These are phyloP conservation scores for Onychostoma macrolepis DNA, from an alignment of 2,113 vertebrate species.

Conservation along the genomic window DNA sequence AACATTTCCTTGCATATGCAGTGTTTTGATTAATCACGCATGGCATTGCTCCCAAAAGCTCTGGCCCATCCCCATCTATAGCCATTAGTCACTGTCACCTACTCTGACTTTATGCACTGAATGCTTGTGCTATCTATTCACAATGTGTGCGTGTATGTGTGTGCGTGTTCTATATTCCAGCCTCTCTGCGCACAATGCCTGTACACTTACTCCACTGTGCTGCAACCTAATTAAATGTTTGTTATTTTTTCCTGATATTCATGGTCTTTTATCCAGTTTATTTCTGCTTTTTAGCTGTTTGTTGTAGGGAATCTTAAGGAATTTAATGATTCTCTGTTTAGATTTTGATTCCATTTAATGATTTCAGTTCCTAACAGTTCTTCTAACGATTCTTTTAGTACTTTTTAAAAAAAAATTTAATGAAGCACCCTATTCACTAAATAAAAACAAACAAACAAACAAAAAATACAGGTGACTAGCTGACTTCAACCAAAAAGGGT, in stretches of 20 bases:
- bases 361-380: neutral
- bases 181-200: neutral
- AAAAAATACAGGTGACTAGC: neutral
- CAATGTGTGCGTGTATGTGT: slow-evolving; percentile 17
- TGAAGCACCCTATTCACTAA: neutral
- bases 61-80: slow-evolving; percentile 56
- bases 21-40: slow-evolving; percentile 61
- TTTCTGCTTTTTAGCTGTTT: neutral
- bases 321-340: neutral
- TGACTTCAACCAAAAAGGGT: neutral
- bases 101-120: slow-evolving; percentile 57
- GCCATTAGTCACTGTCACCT: slow-evolving; percentile 60
- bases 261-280: neutral
- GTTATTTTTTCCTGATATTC: neutral
- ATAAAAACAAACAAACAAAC: neutral
- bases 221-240: neutral
- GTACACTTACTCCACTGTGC: neutral
- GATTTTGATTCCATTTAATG: neutral
- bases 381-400: neutral
- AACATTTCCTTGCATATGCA: slow-evolving; percentile 61
- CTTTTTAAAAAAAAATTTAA: too few relatives aligned
- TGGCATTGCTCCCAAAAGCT: slow-evolving; percentile 57
- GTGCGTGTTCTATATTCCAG: slow-evolving; percentile 27
- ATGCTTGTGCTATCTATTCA: slow-evolving; percentile 50
- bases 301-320: neutral